Evolutionary conservation across 2,113 vertebrate species (phyloP), one percentile per base, ranked within the genome.

Genomic region (Psittacula cyanocephala): DNA sequence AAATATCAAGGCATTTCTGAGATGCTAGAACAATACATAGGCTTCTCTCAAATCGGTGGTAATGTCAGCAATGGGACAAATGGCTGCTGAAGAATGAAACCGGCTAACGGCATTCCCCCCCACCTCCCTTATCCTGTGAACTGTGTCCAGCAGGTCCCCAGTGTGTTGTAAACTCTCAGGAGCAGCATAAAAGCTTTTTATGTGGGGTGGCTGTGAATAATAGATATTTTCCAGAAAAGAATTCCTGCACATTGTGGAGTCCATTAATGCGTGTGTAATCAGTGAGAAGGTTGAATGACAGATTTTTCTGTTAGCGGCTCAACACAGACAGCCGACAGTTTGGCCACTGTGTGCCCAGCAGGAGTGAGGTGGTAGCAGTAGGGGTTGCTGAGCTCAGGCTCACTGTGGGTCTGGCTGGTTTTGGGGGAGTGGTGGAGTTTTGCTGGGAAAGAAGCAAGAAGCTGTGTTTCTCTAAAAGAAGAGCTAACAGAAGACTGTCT

Each of bases 151-250:
- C 44, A 60, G 70, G 74, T 86, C 87, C 77, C 62, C 55, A 67
- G 3, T 5, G 31, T 14, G 2, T 35, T 75, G 68, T 75, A 95
- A 88, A 78, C n/a, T 77, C 81, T 82, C 53, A 35, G 68, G 52
- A 75, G n/a, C 33, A 88, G n/a, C 64, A 81, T 52, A 67, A 95
- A 69, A 62, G 50, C 74, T 85, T 97, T 95, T 93, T 91, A 77
- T 86, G 68, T 89, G 49, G 82, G 27, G 67, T 60, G 78, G 17
- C 87, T 95, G 62, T 68, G 72, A 92, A 86, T 76, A 95, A 89
- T 72, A 86, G 55, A 37, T 44, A 8, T 47, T 77, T 7, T 90
- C 47, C 44, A 88, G 91, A 68, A 89, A 88, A 88, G 47, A 95
- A 86, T 50, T 46, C 70, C 91, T 91, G 75, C 3, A 9, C 43